A percentile compares a stretch with the other conserved stretches of the same genome.
phyloP scores from a whole-genome alignment of 1,140 invertebrate species.

The Triops longicaudatus region DNA sequence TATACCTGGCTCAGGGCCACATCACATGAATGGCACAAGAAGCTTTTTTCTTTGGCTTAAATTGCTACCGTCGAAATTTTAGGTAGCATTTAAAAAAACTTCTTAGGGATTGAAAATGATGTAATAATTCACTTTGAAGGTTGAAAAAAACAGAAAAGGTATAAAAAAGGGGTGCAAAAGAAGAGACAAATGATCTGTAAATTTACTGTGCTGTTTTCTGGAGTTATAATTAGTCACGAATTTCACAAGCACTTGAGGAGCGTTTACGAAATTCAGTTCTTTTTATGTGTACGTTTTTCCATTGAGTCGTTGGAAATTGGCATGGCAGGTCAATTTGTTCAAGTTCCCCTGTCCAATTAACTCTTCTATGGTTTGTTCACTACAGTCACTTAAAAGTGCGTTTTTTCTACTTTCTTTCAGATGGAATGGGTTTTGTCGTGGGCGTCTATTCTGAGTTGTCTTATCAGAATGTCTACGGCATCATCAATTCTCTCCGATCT shows the following conservation, averaged over 20 bases:
- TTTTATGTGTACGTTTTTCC: neutral
- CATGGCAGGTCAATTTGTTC: too few species aligned
- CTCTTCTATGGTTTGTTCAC: too few species aligned
- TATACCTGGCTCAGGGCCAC: too few species aligned
- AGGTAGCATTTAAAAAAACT: too few species aligned
- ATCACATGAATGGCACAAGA: too few species aligned
- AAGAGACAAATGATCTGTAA: neutral
- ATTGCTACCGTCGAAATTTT: too few species aligned
- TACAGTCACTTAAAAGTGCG: neutral
- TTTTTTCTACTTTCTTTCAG: neutral
- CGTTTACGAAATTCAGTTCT: neutral
- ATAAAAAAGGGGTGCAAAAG: neutral
- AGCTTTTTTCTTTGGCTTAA: too few species aligned
- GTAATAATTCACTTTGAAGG: neutral
- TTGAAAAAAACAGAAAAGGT: neutral
- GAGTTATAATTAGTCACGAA: neutral
- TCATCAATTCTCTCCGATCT: neutral
- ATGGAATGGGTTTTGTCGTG: conserved; percentile 7
- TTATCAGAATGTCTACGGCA: neutral
- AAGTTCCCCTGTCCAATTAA: too few species aligned
- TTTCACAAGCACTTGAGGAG: neutral
- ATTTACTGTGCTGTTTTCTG: neutral
- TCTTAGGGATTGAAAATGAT: neutral
- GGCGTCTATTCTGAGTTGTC: neutral
- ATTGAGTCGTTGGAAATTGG: too few species aligned